Evolutionary conservation across 1,140 invertebrate species (phyloP).

Genomic region (Conus betulinus): DNA sequence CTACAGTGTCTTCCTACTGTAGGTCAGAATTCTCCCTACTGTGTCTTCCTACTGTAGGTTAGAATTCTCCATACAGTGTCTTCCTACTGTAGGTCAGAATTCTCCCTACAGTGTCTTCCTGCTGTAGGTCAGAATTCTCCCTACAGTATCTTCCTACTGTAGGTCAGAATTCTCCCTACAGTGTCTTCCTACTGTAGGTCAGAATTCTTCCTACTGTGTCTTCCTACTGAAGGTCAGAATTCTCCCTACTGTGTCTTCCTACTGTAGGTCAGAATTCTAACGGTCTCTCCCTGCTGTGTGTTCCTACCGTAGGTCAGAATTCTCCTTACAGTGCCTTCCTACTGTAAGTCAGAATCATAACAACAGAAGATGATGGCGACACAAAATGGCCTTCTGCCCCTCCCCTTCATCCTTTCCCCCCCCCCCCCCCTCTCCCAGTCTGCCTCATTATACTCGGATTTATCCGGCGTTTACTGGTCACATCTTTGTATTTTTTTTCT

Average conservation of each 20-base stretch:
- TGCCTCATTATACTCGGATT: neutral
- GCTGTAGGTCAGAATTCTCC: too few relatives aligned
- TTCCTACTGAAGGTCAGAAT: too few relatives aligned
- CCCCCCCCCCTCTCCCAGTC: constrained; percentile 9
- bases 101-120: neutral
- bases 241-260: too few relatives aligned
- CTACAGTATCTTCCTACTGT: too few relatives aligned
- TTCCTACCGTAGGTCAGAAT: neutral
- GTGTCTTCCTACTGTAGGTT: too few relatives aligned
- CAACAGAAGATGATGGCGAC: too few relatives aligned
- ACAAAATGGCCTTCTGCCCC: neutral
- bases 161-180: neutral
- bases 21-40: neutral
- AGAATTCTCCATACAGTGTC: too few relatives aligned
- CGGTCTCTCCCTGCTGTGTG: neutral
- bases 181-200: neutral
- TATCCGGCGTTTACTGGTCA: too few relatives aligned
- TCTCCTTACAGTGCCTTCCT: too few relatives aligned
- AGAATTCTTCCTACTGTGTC: neutral
- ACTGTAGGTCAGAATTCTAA: neutral
- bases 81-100: too few relatives aligned
- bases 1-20: neutral
- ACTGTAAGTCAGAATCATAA: too few relatives aligned
- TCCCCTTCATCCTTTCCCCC: neutral
- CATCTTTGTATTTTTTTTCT: too few relatives aligned